A percentile compares a stretch with the other conserved stretches of the same genome.
These are phyloP conservation scores for Heliothis peltigera DNA, from an alignment of 2,888 invertebrate genomes.

Conservation along the genomic window DNA sequence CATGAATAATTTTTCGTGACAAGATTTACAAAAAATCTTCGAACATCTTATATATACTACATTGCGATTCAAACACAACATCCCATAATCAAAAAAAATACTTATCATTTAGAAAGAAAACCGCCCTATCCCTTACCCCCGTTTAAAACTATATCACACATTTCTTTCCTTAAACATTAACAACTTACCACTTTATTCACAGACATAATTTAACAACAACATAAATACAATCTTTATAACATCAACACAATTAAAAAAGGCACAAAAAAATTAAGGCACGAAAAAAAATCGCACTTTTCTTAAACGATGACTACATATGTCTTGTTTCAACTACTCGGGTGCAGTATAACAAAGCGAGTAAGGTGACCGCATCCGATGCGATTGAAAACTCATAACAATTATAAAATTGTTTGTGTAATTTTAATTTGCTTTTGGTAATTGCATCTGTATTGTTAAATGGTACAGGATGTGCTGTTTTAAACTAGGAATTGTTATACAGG, in stretches of 20 bases:
- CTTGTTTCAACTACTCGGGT: not conserved
- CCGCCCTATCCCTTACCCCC: not conserved
- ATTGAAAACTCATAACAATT: constrained; percentile 33
- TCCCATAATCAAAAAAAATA: too few species aligned
- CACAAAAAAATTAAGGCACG: not conserved
- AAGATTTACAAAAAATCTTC: too few species aligned
- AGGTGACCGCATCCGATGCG: not conserved
- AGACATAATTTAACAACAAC: not conserved
- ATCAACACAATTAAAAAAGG: constrained; percentile 4
- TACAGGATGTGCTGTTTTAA: not conserved
- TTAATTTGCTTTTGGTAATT: constrained; percentile 21
- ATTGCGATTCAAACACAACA: too few species aligned
- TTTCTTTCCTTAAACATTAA: not conserved
- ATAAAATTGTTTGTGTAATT: constrained; percentile 28
- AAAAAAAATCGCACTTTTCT: constrained; percentile 1
- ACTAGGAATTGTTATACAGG: not conserved
- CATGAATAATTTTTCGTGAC: too few species aligned
- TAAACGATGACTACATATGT: not conserved
- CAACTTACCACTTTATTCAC: constrained; percentile 8
- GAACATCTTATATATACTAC: too few species aligned
- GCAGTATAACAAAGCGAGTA: not conserved
- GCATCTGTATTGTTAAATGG: constrained; percentile 1
- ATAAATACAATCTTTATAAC: not conserved
- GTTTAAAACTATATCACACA: not conserved
- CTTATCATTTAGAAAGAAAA: too few species aligned